Conservation (phyloP, 2,113 vertebrate genomes). For the Martes martes region DNA sequence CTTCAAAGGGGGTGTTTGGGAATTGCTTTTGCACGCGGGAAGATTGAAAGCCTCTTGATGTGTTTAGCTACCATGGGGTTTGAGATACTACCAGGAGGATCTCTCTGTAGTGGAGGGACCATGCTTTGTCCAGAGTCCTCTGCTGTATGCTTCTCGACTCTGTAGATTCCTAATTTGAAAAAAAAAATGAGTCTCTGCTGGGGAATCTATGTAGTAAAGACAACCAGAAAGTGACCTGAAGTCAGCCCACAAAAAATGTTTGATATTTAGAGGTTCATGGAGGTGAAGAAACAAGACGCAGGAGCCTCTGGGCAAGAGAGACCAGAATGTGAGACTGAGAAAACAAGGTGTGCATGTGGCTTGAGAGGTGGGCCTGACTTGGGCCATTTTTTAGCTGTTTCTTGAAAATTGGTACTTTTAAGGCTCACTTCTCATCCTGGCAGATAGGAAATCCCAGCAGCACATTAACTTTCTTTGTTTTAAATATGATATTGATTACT, state of each 20-base stretch:
- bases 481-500: neutral
- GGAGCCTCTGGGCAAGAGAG: neutral
- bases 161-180: neutral
- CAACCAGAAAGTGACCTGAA: neutral
- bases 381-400: neutral
- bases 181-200: neutral
- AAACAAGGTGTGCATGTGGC: neutral
- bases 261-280: neutral
- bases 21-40: neutral
- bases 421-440: neutral
- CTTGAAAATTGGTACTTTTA: neutral
- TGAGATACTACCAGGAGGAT: neutral
- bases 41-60: neutral
- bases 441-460: neutral
- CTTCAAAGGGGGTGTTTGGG: neutral
- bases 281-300: neutral
- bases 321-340: neutral
- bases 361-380: accelerated
- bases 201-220: neutral
- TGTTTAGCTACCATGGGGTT: neutral
- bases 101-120: neutral
- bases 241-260: neutral
- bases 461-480: neutral
- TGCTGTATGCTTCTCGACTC: neutral
- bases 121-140: neutral